Conservation (phyloP, 2,888 invertebrate genomes). For the Drosophila nr. medialis region DNA sequence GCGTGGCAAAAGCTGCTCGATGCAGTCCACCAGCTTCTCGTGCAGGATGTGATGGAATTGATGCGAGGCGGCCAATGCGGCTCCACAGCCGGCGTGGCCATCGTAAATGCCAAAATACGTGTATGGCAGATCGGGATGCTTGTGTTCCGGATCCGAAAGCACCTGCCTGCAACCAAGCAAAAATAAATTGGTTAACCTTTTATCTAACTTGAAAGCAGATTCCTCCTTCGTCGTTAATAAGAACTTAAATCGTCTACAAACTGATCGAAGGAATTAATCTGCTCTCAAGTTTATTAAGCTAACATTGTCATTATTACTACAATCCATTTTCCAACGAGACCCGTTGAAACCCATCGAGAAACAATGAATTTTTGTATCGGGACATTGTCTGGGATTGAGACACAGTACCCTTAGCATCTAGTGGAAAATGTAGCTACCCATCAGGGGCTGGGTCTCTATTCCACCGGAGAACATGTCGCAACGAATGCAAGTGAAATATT, state of each 20-base stretch:
- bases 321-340: background rate
- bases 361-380: background rate
- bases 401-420: background rate
- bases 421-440: background rate
- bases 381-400: background rate
- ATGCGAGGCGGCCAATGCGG: constrained; percentile 91
- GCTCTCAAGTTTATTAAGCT: background rate
- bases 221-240: background rate
- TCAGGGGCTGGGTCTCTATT: background rate
- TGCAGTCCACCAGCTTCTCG: constrained; percentile 88
- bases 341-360: no score
- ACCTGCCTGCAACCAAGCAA: constrained; percentile 70
- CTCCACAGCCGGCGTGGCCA: constrained; percentile 93
- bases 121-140: constrained; percentile 87
- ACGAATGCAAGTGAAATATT: no score
- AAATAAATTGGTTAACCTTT: background rate
- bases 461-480: no score
- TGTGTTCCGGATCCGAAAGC: constrained; percentile 83
- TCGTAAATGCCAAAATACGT: constrained; percentile 93
- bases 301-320: background rate
- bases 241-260: background rate
- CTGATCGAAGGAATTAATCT: background rate
- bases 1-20: constrained; percentile 85
- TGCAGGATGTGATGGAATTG: constrained; percentile 92
- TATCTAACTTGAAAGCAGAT: background rate